These are phyloP conservation scores for Chloroclysta siterata DNA, from an alignment of 2,888 invertebrate species.

Conservation along the genomic window DNA sequence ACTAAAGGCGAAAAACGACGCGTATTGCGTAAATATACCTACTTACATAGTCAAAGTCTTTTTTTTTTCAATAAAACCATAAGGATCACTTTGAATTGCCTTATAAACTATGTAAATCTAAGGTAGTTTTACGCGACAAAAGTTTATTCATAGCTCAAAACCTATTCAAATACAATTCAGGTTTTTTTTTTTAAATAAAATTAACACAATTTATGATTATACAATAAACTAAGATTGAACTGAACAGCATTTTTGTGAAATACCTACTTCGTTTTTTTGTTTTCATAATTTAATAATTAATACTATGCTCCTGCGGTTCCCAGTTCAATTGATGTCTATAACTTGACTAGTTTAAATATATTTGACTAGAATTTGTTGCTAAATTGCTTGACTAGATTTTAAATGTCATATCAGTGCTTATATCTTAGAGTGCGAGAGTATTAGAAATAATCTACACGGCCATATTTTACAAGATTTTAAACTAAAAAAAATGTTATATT, in stretches of 20 bases:
- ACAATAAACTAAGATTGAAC: too few relatives aligned
- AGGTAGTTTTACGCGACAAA: not conserved
- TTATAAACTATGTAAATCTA: not conserved
- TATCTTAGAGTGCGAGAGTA: not conserved
- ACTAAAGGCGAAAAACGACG: not conserved
- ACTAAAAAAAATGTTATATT: not conserved
- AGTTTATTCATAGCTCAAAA: too few relatives aligned
- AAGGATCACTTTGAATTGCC: constrained; percentile 3
- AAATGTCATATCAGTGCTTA: not conserved
- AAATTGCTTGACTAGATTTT: not conserved
- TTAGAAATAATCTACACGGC: not conserved
- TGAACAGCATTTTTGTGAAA: too few relatives aligned
- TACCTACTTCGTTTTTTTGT: too few relatives aligned
- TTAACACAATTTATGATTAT: too few relatives aligned
- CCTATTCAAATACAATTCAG: too few relatives aligned
- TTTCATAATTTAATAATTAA: too few relatives aligned
- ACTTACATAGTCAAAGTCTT: not conserved
- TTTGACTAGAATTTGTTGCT: constrained; percentile 1
- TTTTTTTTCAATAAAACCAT: not conserved
- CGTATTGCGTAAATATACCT: not conserved
- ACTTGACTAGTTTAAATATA: not conserved
- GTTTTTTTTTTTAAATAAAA: too few relatives aligned
- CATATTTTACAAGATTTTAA: not conserved
- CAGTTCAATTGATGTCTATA: too few relatives aligned
- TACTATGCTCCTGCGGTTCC: too few relatives aligned